These are phyloP conservation scores for Monarcha castaneiventris DNA, from an alignment of 2,113 vertebrate species.

Conservation along the genomic window DNA sequence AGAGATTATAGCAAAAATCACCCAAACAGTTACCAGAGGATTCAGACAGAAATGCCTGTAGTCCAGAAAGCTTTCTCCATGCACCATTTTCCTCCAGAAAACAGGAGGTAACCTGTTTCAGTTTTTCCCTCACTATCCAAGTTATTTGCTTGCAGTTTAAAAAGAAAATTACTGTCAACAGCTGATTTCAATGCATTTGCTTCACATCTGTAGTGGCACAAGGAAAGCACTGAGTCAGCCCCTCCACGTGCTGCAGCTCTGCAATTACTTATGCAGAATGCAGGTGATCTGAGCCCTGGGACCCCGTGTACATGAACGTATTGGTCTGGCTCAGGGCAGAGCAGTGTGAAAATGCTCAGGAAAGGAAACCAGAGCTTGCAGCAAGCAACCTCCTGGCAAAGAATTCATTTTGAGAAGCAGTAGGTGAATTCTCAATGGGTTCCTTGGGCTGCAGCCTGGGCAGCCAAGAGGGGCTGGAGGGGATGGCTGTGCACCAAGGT, in stretches of 20 bases:
- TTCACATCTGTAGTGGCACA: background rate
- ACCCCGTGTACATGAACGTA: accelerated
- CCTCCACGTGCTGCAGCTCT: background rate
- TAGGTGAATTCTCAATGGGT: accelerated
- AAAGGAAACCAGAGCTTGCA: background rate
- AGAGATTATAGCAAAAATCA: background rate
- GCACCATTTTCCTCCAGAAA: background rate
- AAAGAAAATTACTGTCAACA: background rate
- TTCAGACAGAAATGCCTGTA: background rate
- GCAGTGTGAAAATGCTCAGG: background rate
- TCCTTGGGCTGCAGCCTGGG: background rate
- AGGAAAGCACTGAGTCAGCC: background rate
- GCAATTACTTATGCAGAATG: accelerated
- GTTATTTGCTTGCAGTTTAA: background rate
- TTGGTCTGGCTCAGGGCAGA: background rate
- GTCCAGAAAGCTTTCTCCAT: background rate
- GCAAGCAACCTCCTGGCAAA: background rate
- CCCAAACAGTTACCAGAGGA: background rate
- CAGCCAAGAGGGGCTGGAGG: background rate
- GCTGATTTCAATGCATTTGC: background rate
- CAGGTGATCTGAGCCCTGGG: background rate
- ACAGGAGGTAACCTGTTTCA: background rate
- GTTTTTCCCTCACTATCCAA: background rate
- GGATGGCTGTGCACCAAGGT: background rate
- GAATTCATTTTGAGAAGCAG: background rate